These are phyloP conservation scores for Drosophila ustulata DNA, from an alignment of 2,888 invertebrate genomes.

Conservation along the genomic window DNA sequence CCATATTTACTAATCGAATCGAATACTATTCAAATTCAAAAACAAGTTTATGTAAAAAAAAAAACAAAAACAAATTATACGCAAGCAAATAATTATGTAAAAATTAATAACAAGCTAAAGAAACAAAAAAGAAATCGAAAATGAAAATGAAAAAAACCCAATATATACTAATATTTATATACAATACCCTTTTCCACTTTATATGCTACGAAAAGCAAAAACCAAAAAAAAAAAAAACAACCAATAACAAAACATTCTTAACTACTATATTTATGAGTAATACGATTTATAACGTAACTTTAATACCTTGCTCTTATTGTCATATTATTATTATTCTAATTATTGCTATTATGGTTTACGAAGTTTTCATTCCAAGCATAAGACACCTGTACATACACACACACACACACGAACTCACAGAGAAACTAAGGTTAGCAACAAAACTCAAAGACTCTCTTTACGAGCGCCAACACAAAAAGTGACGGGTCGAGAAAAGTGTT, in stretches of 20 bases:
- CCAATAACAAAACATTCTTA: constrained; percentile 44
- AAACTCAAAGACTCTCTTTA: constrained; percentile 9
- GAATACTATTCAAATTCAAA: constrained; percentile 62
- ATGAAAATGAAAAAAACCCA: constrained; percentile 1
- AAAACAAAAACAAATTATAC: constrained; percentile 7
- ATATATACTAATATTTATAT: constrained; percentile 52
- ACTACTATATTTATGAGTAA: constrained; percentile 41
- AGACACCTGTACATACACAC: constrained; percentile 40
- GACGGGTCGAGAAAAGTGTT: background rate
- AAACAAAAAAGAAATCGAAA: constrained; percentile 18
- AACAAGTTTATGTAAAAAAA: constrained; percentile 48
- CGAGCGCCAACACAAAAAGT: background rate
- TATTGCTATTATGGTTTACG: constrained; percentile 5
- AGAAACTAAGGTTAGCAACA: background rate
- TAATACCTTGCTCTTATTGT: constrained; percentile 28
- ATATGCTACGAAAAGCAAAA: constrained; percentile 53
- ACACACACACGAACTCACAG: constrained; percentile 15
- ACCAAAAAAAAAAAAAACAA: constrained; percentile 8
- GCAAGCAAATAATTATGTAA: constrained; percentile 40
- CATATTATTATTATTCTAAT: constrained; percentile 1
- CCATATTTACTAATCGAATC: constrained; percentile 64
- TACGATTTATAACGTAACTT: constrained; percentile 38
- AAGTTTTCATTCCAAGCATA: constrained; percentile 13
- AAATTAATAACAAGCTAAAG: constrained; percentile 10
- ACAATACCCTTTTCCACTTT: constrained; percentile 71